These are phyloP conservation scores for Venusia cambrica DNA, from an alignment of 2,888 invertebrate genomes.

Conservation along the genomic window DNA sequence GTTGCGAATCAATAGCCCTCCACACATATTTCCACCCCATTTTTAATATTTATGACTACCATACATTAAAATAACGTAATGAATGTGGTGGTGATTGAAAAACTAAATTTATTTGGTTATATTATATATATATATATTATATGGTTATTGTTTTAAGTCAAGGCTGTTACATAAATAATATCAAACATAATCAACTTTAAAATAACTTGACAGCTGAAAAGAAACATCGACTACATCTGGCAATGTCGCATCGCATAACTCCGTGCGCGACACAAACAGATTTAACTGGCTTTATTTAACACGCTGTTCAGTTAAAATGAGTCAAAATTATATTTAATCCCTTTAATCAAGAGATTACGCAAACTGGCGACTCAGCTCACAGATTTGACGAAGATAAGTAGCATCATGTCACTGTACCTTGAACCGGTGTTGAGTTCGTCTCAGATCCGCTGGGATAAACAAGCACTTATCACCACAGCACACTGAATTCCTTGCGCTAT, in stretches of 20 bases:
- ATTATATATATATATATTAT: no score
- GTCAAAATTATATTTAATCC: slow-evolving; percentile 6
- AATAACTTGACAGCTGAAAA: slow-evolving; percentile 26
- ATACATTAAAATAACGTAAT: slow-evolving; percentile 38
- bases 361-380: slow-evolving; percentile 28
- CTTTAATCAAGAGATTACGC: slow-evolving; percentile 19
- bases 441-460: slow-evolving; percentile 23
- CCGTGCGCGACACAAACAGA: slow-evolving; percentile 23
- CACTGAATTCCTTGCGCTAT: slow-evolving; percentile 30
- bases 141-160: no score
- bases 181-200: slow-evolving; percentile 12
- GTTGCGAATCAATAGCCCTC: slow-evolving; percentile 67
- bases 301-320: slow-evolving; percentile 10
- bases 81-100: slow-evolving; percentile 42
- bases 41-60: slow-evolving; percentile 46
- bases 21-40: slow-evolving; percentile 50
- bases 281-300: slow-evolving; percentile 7
- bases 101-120: no score
- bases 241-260: no score
- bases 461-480: slow-evolving; percentile 39
- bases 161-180: slow-evolving; percentile 7
- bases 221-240: slow-evolving; percentile 24
- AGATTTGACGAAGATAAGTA: slow-evolving; percentile 29
- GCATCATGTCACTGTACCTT: slow-evolving; percentile 38
- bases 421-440: slow-evolving; percentile 34